Evolutionary conservation across 2,888 invertebrate genomes (phyloP).

Genomic region (Cheilosia pagana): DNA sequence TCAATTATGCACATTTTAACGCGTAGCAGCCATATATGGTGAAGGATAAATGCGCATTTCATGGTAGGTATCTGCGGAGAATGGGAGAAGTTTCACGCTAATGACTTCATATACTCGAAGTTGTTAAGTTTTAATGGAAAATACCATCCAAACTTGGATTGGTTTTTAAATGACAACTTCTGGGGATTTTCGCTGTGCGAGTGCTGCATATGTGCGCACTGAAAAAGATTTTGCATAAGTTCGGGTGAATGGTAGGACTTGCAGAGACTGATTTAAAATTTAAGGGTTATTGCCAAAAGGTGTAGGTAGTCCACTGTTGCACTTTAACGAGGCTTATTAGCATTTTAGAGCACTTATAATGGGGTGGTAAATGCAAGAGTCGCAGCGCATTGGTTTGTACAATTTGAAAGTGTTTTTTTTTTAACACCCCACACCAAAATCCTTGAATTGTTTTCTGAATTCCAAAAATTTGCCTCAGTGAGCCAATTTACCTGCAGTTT

Average conservation of each 20-base stretch:
- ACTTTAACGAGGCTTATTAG: too few relatives aligned
- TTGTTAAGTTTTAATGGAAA: conserved; percentile 55
- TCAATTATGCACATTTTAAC: conserved; percentile 72
- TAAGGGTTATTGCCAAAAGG: too few relatives aligned
- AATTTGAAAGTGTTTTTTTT: too few relatives aligned
- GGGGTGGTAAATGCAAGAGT: too few relatives aligned
- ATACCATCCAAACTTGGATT: conserved; percentile 59
- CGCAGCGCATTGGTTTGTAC: too few relatives aligned
- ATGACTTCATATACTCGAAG: conserved; percentile 68
- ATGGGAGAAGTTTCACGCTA: conserved; percentile 56
- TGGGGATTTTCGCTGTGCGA: conserved; percentile 2
- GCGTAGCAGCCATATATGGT: conserved; percentile 41
- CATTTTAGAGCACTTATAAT: too few relatives aligned
- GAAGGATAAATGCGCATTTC: conserved; percentile 36
- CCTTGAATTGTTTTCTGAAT: too few relatives aligned
- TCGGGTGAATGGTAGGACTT: neutral
- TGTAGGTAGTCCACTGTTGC: too few relatives aligned
- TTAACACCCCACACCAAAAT: too few relatives aligned
- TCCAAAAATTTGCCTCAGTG: too few relatives aligned
- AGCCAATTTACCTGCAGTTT: too few relatives aligned
- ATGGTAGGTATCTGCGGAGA: conserved; percentile 16
- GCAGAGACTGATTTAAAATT: neutral
- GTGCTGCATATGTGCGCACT: neutral
- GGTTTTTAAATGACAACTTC: conserved; percentile 56
- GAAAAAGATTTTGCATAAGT: neutral